Conservation (phyloP, 1,140 invertebrate species). For the Megalonaias nervosa region DNA sequence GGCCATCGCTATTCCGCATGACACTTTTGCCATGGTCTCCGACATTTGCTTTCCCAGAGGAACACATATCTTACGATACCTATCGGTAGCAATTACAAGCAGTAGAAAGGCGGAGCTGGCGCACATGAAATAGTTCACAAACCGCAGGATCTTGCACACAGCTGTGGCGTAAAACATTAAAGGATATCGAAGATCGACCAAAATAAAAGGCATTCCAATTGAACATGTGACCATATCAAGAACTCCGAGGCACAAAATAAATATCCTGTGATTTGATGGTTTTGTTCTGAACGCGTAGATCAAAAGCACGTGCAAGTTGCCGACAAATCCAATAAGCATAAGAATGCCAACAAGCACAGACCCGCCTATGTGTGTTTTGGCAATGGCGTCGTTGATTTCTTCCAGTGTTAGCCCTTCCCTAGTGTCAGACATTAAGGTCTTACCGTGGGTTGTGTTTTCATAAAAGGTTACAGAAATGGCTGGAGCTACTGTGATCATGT, state of each 20-base stretch:
- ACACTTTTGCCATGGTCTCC: slow-evolving; percentile 25
- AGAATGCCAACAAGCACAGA: slow-evolving; percentile 32
- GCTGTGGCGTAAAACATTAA: slow-evolving; percentile 47
- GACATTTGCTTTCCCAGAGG: slow-evolving; percentile 39
- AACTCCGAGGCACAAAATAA: slow-evolving; percentile 53
- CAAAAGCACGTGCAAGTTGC: slow-evolving; percentile 56
- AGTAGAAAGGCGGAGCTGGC: slow-evolving; percentile 48
- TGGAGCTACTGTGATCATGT: no score
- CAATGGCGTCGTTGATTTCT: slow-evolving; percentile 20
- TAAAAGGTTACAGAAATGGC: no score
- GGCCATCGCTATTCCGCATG: slow-evolving; percentile 26
- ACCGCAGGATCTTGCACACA: slow-evolving; percentile 57
- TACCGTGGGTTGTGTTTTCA: no score
- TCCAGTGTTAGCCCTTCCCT: slow-evolving; percentile 2
- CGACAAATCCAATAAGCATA: slow-evolving; percentile 49
- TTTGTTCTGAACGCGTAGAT: slow-evolving; percentile 56
- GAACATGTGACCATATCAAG: slow-evolving; percentile 60
- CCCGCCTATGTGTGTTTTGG: slow-evolving; percentile 13
- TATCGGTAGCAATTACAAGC: slow-evolving; percentile 57
- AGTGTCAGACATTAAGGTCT: no score
- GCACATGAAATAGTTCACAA: slow-evolving; percentile 53
- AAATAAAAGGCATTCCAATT: slow-evolving; percentile 58
- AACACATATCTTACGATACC: slow-evolving; percentile 48
- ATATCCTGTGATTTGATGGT: slow-evolving; percentile 52
- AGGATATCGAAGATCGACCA: slow-evolving; percentile 48